phyloP scores from a whole-genome alignment of 2,113 vertebrate species.

The Urocynchramus pylzowi region DNA sequence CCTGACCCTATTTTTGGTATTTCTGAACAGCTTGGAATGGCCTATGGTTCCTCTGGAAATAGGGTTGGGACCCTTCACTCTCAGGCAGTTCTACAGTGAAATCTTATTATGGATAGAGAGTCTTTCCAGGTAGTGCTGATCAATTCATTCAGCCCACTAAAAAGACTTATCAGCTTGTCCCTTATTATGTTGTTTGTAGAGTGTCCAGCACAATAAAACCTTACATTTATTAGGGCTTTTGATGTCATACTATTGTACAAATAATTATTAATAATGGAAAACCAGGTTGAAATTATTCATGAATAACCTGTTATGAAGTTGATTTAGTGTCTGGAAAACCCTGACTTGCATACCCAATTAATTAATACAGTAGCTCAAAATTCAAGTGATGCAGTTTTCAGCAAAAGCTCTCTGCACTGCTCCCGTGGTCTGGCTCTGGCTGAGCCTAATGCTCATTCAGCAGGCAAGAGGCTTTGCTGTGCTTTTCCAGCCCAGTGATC shows the following conservation, averaged over 20 bases:
- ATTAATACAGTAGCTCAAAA: constrained; percentile 14
- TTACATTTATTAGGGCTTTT: background rate
- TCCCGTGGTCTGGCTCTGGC: background rate
- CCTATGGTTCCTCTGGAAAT: background rate
- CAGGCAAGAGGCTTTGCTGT: constrained; percentile 13
- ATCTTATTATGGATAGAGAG: background rate
- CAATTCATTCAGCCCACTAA: background rate
- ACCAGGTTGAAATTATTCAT: constrained; percentile 32
- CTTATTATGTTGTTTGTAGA: background rate
- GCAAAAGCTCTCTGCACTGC: background rate
- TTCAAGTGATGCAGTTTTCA: background rate
- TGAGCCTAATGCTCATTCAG: background rate
- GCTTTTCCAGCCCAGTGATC: constrained; percentile 38
- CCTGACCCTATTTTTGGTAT: background rate
- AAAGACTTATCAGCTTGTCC: background rate
- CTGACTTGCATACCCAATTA: constrained; percentile 22
- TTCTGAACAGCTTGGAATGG: background rate
- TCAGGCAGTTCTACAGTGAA: background rate
- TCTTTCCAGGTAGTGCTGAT: background rate
- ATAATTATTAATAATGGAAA: constrained; percentile 56
- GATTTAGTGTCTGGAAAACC: constrained; percentile 5
- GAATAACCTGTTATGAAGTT: constrained; percentile 18
- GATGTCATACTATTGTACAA: constrained; percentile 6
- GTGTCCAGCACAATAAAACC: background rate
- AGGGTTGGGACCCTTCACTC: background rate